These are phyloP conservation scores for Acanthornis magna DNA, from an alignment of 2,797 vertebrate species.

Conservation along the genomic window DNA sequence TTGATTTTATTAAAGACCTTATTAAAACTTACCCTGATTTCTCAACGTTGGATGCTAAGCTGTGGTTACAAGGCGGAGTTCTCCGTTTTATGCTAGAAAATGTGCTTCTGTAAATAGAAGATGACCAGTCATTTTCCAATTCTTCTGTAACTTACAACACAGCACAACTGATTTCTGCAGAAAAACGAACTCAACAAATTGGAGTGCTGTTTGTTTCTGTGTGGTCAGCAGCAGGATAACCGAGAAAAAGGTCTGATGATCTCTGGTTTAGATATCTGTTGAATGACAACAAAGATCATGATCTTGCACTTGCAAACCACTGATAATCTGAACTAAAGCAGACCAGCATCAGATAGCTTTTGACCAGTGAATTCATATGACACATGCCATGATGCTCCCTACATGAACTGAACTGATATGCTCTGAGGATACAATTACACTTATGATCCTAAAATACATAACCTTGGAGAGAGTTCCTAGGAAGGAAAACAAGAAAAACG, in stretches of 20 bases:
- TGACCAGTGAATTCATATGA: conserved; percentile 75
- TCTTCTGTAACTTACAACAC: neutral
- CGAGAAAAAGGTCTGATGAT: neutral
- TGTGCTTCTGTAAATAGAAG: neutral
- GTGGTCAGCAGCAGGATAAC: neutral
- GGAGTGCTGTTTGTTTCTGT: neutral
- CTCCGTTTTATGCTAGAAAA: neutral
- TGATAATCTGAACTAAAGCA: conserved; percentile 62
- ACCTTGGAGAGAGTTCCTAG: conserved; percentile 58
- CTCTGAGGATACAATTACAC: conserved; percentile 73
- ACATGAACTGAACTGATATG: conserved; percentile 71
- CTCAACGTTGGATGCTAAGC: neutral
- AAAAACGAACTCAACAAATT: neutral
- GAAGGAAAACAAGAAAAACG: conserved; percentile 24
- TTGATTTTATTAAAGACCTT: neutral
- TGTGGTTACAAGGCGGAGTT: neutral
- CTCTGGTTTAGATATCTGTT: neutral
- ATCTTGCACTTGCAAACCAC: conserved; percentile 37
- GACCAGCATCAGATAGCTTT: conserved; percentile 62
- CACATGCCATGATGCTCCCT: conserved; percentile 64
- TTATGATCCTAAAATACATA: conserved; percentile 71
- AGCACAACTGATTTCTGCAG: neutral
- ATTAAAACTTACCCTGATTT: neutral
- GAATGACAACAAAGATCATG: conserved; percentile 51
- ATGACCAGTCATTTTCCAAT: neutral